Percentiles rank a stretch among this genome's conserved stretches.
These are phyloP conservation scores for Melanotaenia boesemani DNA, from an alignment of 2,797 vertebrate genomes.

Conservation along the genomic window DNA sequence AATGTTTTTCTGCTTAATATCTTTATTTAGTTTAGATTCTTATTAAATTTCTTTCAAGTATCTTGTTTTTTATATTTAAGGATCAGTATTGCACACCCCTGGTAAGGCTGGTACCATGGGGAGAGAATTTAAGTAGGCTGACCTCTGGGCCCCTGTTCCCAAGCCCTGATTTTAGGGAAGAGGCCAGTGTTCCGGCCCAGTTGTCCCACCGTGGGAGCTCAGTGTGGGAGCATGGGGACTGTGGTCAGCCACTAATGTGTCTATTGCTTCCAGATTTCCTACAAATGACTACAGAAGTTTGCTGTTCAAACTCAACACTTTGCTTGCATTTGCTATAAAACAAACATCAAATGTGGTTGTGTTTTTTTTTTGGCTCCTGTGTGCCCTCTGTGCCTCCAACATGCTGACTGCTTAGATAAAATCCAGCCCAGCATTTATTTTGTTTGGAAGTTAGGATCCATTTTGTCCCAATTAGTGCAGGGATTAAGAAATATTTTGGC, in stretches of 20 bases:
- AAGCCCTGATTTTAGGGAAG: constrained; percentile 75
- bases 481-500: constrained; percentile 49
- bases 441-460: constrained; percentile 54
- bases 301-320: constrained; percentile 47
- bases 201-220: constrained; percentile 79
- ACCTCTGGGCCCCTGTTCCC: constrained; percentile 76
- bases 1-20: not conserved
- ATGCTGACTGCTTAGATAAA: constrained; percentile 56
- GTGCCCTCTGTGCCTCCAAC: constrained; percentile 45
- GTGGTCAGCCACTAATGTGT: constrained; percentile 76
- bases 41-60: not conserved
- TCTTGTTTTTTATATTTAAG: constrained; percentile 15
- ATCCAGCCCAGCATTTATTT: constrained; percentile 60
- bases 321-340: constrained; percentile 51
- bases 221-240: constrained; percentile 69
- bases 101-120: constrained; percentile 64
- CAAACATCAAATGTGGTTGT: constrained; percentile 53
- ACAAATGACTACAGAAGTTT: constrained; percentile 52
- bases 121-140: constrained; percentile 57
- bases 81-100: constrained; percentile 30
- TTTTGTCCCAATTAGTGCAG: constrained; percentile 39
- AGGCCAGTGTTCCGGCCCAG: constrained; percentile 72
- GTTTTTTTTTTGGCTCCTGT: constrained; percentile 31
- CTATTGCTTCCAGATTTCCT: constrained; percentile 85
- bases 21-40: not conserved